Percentiles rank a stretch among this genome's conserved stretches.
Conservation (phyloP, 2,113 vertebrate species). For the Pterocles gutturalis region DNA sequence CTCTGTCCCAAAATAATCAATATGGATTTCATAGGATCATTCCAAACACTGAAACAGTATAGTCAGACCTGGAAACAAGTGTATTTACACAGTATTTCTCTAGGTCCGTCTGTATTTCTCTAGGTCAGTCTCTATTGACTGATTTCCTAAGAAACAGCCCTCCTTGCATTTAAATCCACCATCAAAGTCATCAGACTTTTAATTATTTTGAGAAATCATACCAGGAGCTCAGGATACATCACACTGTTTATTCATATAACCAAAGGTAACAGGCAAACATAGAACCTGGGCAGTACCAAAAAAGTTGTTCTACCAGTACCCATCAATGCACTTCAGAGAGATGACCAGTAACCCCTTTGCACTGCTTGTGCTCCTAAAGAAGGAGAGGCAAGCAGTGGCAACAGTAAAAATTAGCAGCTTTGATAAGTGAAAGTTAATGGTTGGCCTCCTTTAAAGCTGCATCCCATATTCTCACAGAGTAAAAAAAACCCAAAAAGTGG, state of each 20-base stretch:
- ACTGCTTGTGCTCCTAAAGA: background rate
- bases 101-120: background rate
- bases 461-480: background rate
- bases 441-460: background rate
- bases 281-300: background rate
- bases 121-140: background rate
- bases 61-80: background rate
- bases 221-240: background rate
- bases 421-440: background rate
- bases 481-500: background rate
- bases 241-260: background rate
- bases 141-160: background rate
- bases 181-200: background rate
- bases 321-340: background rate
- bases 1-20: background rate
- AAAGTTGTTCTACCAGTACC: background rate
- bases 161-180: background rate
- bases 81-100: background rate
- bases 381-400: background rate
- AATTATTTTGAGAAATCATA: background rate
- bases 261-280: background rate
- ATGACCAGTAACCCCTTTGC: background rate
- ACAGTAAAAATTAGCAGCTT: background rate
- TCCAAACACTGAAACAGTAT: background rate
- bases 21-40: background rate